Evolutionary conservation across 1,140 invertebrate genomes (phyloP), one percentile per base, ranked within the genome.

Genomic region (Elysia chlorotica): DNA sequence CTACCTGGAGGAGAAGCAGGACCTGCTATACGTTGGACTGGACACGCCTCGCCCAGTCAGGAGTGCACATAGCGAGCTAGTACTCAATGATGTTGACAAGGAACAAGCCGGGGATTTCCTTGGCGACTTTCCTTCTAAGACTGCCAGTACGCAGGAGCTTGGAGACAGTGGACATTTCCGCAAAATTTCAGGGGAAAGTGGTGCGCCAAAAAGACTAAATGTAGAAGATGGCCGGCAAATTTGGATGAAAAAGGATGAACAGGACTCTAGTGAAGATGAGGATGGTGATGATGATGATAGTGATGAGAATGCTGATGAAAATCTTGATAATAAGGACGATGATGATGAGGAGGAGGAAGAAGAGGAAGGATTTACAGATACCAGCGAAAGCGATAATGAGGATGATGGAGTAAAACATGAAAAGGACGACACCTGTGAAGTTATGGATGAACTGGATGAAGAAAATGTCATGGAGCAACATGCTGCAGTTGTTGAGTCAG

Each of bases 1-100:
- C 3, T 85, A 83, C 41, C 78, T 86, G 53, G 77, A 82, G 66
- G 83, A 84, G 71, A 83, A 81, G 56, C 53, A 82, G 67, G 81
- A 83, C 65, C 61, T 85, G 31, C 37, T 79, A 25, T 75, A 74
- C 35, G 81, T 85, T 0, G 62, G 38, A 25, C 33, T 56, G 10
- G 77, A 78, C 31, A 67, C 67, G 14, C 82, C 81, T 38, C 61
- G 62, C 0, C 79, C 79, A 25, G 66, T 85, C 14, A 72, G 80
- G 6, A 61, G 74, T 28, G 82, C 82, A 17, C 74, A 75, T 41
- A 85, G 82, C 78, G 83, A 81, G 35, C 75, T 77, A 54, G 59
- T 73, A 25, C 74, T 82, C 35, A 36, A 68, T 23, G 37, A 54
- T 65, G 59, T 62, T 5, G 69, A 69, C 19, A 35, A 17, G 25